Evolutionary conservation across 2,888 invertebrate genomes (phyloP).

Genomic region (Dermolepida albohirtum): DNA sequence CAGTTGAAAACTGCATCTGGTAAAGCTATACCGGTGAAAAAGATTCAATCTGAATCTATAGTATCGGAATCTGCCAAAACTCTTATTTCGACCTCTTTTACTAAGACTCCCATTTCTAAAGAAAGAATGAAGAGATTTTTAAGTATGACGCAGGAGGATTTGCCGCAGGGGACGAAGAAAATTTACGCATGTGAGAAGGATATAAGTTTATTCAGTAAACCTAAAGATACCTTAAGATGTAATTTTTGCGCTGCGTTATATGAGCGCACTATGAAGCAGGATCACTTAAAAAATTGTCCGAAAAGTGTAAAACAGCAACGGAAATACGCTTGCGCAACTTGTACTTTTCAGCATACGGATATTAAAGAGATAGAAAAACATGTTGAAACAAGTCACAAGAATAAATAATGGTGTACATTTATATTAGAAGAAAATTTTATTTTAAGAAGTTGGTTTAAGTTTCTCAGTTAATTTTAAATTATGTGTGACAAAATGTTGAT

Average conservation of each 20-base stretch:
- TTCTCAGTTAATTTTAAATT: background rate
- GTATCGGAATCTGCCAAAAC: background rate
- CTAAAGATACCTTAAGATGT: slow-evolving; percentile 60
- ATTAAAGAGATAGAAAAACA: slow-evolving; percentile 56
- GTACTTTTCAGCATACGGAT: slow-evolving; percentile 57
- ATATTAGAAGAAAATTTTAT: background rate
- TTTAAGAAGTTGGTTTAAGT: too few species aligned
- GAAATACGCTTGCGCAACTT: slow-evolving; percentile 58
- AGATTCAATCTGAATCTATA: background rate
- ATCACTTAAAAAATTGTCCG: slow-evolving; percentile 55
- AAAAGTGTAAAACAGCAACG: slow-evolving; percentile 48
- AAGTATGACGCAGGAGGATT: slow-evolving; percentile 55
- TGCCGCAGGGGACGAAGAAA: slow-evolving; percentile 50
- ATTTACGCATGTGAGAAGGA: slow-evolving; percentile 53
- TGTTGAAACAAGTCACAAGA: slow-evolving; percentile 44
- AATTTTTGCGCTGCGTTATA: slow-evolving; percentile 56
- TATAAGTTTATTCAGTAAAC: slow-evolving; percentile 52
- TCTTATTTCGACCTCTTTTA: slow-evolving; percentile 65
- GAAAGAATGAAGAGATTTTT: slow-evolving; percentile 57
- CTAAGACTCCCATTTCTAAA: slow-evolving; percentile 75
- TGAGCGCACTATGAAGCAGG: slow-evolving; percentile 52
- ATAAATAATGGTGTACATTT: background rate
- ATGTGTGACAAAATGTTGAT: background rate
- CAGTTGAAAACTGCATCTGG: background rate
- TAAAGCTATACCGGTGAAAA: background rate